Evolutionary conservation across 2,113 vertebrate genomes (phyloP).

Genomic region (Lamprotornis superbus): DNA sequence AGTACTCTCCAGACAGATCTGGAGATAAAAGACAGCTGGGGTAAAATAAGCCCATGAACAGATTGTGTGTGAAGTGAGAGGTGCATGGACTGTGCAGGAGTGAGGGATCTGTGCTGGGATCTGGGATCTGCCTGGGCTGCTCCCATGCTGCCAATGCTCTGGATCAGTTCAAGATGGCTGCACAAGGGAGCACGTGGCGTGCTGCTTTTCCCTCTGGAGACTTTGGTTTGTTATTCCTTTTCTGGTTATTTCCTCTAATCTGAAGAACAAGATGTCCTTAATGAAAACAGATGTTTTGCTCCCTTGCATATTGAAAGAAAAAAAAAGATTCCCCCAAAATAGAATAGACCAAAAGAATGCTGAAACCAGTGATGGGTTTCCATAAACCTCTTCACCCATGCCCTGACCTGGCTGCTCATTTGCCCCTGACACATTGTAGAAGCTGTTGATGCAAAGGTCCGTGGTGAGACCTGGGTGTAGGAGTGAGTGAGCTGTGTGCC

Average conservation of each 20-base stretch:
- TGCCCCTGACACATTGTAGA: neutral
- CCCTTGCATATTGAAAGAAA: slow-evolving; percentile 4
- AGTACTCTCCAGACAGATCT: neutral
- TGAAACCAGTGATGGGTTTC: neutral
- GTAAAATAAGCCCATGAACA: neutral
- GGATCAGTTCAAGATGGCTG: slow-evolving; percentile 10
- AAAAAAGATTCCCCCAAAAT: neutral
- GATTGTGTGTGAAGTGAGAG: neutral
- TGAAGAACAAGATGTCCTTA: slow-evolving; percentile 59
- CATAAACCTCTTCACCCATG: neutral
- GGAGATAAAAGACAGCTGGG: neutral
- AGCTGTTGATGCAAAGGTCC: neutral
- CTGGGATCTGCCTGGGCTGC: neutral
- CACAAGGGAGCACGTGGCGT: neutral
- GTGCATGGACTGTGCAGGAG: fast-evolving
- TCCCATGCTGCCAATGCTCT: neutral
- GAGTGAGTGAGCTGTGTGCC: neutral
- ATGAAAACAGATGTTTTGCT: slow-evolving; percentile 59
- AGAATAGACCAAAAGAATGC: slow-evolving; percentile 14
- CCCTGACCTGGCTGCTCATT: neutral
- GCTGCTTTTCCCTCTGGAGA: slow-evolving; percentile 6
- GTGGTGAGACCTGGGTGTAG: neutral
- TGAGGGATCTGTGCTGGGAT: neutral
- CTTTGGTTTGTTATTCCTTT: slow-evolving; percentile 47
- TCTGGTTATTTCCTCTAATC: slow-evolving; percentile 52